Conservation (phyloP, 2,888 invertebrate species). For the Melipona beecheii region DNA sequence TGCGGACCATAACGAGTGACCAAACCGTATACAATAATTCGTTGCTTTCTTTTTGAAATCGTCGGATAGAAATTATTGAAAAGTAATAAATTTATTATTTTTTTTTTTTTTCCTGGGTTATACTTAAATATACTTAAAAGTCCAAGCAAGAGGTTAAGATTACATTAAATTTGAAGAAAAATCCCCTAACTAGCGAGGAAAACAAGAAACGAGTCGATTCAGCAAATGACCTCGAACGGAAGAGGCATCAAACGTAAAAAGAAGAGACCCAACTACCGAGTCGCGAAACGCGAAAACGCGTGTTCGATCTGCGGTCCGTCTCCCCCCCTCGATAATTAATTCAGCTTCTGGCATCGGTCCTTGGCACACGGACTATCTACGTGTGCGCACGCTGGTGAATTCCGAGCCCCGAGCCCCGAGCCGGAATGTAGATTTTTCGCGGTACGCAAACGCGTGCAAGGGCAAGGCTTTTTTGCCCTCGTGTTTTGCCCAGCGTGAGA, state of each 20-base stretch:
- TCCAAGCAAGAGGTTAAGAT: background rate
- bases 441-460: conserved; percentile 74
- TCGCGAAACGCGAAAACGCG: conserved; percentile 10
- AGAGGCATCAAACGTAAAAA: background rate
- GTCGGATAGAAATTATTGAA: too few relatives aligned
- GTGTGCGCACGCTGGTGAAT: conserved; percentile 69
- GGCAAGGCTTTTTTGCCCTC: conserved; percentile 74
- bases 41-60: too few relatives aligned
- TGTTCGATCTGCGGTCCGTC: too few relatives aligned
- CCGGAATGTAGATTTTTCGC: conserved; percentile 73
- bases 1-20: too few relatives aligned
- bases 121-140: too few relatives aligned
- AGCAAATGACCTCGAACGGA: conserved; percentile 11
- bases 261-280: conserved; percentile 30
- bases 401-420: conserved; percentile 47
- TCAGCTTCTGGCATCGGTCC: conserved; percentile 52
- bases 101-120: too few relatives aligned
- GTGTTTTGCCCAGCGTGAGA: conserved; percentile 31
- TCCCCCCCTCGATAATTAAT: conserved; percentile 63
- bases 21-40: too few relatives aligned
- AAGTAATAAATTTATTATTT: too few relatives aligned
- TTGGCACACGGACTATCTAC: conserved; percentile 69
- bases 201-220: background rate
- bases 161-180: background rate
- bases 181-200: background rate